phyloP scores from a whole-genome alignment of 35 echinoderm and acorn worm genomes.

The Heliocidaris erythrogramma region DNA sequence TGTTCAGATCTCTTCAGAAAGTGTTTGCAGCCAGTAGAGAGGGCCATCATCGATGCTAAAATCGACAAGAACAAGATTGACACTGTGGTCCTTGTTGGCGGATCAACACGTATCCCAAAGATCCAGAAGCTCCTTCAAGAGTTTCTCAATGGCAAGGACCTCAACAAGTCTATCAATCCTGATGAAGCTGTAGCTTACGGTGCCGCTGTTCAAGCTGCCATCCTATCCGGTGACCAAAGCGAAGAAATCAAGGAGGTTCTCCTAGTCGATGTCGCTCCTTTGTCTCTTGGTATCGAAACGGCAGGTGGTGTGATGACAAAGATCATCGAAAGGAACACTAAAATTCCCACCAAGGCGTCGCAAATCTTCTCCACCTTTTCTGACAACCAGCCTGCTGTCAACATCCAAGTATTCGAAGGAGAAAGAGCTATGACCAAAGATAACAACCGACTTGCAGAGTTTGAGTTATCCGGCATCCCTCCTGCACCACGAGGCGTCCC shows the following conservation, averaged over 20 bases:
- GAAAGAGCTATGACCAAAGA: constrained; percentile 69
- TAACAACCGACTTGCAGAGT: constrained; percentile 69
- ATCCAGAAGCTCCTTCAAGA: constrained; percentile 76
- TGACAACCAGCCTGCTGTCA: constrained; percentile 76
- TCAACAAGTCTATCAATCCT: constrained; percentile 77
- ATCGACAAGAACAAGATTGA: constrained; percentile 67
- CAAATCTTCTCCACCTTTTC: constrained; percentile 55
- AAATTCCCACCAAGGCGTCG: constrained; percentile 54
- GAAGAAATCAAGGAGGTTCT: constrained; percentile 72
- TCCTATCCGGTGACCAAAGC: constrained; percentile 71
- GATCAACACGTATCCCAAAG: constrained; percentile 79
- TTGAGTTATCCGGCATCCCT: constrained; percentile 75
- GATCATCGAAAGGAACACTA: constrained; percentile 74
- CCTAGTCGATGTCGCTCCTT: constrained; percentile 86
- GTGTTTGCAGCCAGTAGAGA: constrained; percentile 58
- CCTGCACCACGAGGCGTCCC: constrained; percentile 77
- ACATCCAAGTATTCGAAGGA: constrained; percentile 74
- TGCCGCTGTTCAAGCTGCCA: constrained; percentile 79
- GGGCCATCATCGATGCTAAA: constrained; percentile 68
- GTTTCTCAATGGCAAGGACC: constrained; percentile 67
- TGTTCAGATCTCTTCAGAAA: constrained; percentile 62
- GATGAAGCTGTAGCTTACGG: constrained; percentile 85
- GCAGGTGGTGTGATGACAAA: constrained; percentile 90
- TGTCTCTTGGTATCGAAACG: constrained; percentile 82
- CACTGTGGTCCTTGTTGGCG: constrained; percentile 73